A percentile compares a stretch with the other conserved stretches of the same genome.
Evolutionary conservation across 2,888 invertebrate genomes (phyloP).

Genomic region (Dryobotodes eremita): DNA sequence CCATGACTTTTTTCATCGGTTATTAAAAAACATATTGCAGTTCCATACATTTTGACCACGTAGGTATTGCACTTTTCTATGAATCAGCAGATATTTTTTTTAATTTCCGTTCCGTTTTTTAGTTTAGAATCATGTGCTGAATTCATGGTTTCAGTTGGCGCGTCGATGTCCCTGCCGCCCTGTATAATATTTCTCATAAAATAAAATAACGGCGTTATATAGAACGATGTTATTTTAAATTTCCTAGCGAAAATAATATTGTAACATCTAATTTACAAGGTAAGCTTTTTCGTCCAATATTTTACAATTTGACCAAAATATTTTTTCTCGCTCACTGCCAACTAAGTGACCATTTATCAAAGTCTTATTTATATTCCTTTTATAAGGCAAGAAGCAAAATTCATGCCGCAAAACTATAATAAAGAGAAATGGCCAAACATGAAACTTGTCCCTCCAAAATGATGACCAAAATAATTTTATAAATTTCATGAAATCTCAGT

Average conservation of each 20-base stretch:
- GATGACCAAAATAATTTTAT: neutral
- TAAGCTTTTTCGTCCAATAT: constrained; percentile 44
- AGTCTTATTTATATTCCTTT: constrained; percentile 58
- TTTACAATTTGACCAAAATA: constrained; percentile 48
- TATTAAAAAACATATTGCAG: too few relatives aligned
- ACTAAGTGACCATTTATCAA: constrained; percentile 60
- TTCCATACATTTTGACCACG: too few relatives aligned
- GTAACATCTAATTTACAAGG: constrained; percentile 23
- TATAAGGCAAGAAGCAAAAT: constrained; percentile 29
- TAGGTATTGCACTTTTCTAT: too few relatives aligned
- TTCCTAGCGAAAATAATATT: constrained; percentile 23
- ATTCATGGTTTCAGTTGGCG: too few relatives aligned
- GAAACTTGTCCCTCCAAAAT: constrained; percentile 1
- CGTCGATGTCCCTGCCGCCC: too few relatives aligned
- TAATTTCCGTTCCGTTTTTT: too few relatives aligned
- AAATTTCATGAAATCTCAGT: neutral
- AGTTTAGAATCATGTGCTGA: too few relatives aligned
- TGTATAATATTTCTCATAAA: constrained; percentile 2
- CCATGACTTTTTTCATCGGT: too few relatives aligned
- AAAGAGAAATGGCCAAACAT: constrained; percentile 22
- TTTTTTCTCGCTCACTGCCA: constrained; percentile 35
- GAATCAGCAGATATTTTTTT: too few relatives aligned
- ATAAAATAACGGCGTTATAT: neutral
- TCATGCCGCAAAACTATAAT: constrained; percentile 33
- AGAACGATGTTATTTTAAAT: constrained; percentile 18